A percentile compares a stretch with the other conserved stretches of the same genome.
These are phyloP conservation scores for Oncorhynchus nerka DNA, from an alignment of 2,113 vertebrate species.

Conservation along the genomic window DNA sequence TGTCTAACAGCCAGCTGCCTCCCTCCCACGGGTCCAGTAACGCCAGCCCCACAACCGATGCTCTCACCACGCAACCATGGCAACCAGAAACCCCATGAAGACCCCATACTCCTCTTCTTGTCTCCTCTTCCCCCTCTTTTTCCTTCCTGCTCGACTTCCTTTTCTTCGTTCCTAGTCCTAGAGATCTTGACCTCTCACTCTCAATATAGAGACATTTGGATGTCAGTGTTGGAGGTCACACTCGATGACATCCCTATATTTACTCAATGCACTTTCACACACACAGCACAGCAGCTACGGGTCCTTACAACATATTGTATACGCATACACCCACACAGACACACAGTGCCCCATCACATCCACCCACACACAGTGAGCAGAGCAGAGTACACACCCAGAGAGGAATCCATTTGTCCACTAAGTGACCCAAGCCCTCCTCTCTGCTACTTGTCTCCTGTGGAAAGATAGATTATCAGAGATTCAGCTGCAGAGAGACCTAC, in stretches of 20 bases:
- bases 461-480: constrained; percentile 34
- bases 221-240: too few species aligned
- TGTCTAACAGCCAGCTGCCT: constrained; percentile 67
- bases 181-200: neutral
- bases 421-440: neutral
- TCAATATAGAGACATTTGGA: constrained; percentile 1
- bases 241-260: too few species aligned
- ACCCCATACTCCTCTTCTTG: constrained; percentile 19
- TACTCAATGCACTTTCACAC: neutral
- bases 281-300: neutral
- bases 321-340: neutral
- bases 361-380: neutral
- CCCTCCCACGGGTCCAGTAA: constrained; percentile 55
- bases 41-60: constrained; percentile 47
- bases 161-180: neutral
- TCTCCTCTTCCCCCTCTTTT: neutral
- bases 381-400: neutral
- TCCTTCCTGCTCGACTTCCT: constrained; percentile 2
- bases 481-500: neutral
- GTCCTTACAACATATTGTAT: neutral
- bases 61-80: constrained; percentile 44
- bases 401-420: constrained; percentile 12
- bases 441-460: constrained; percentile 15
- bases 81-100: constrained; percentile 50
- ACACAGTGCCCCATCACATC: neutral